These are phyloP conservation scores for Pterocles burchelli DNA, from an alignment of 2,113 vertebrate genomes.

Conservation along the genomic window DNA sequence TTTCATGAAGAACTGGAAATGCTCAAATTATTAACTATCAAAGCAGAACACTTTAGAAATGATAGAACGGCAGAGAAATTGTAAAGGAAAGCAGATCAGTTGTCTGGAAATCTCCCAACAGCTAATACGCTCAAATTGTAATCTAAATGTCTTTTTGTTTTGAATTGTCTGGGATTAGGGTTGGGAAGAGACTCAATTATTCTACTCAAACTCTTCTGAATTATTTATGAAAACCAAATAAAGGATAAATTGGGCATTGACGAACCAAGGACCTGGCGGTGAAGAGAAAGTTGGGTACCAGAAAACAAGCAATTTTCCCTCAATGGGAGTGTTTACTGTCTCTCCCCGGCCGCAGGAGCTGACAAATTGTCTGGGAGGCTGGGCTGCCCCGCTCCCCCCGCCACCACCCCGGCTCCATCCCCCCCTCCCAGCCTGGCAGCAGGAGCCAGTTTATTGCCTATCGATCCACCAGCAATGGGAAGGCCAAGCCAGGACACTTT, in stretches of 20 bases:
- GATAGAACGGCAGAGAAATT: conserved; percentile 51
- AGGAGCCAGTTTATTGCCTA: background rate
- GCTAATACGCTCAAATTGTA: conserved; percentile 57
- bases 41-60: conserved; percentile 56
- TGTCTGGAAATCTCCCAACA: conserved; percentile 64
- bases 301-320: conserved; percentile 75
- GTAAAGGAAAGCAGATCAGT: conserved; percentile 51
- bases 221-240: conserved; percentile 79
- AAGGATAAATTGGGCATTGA: conserved; percentile 75
- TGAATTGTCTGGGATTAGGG: conserved; percentile 71
- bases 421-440: background rate
- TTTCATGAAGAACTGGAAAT: conserved; percentile 49
- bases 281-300: conserved; percentile 61
- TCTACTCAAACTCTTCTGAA: conserved; percentile 73
- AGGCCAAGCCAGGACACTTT: background rate
- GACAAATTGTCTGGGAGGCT: conserved; percentile 64
- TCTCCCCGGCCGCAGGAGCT: conserved; percentile 59
- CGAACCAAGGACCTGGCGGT: conserved; percentile 60
- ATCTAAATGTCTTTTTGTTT: conserved; percentile 74
- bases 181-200: conserved; percentile 74
- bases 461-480: background rate
- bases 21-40: conserved; percentile 69
- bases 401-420: background rate
- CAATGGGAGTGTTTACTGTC: conserved; percentile 77
- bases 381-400: conserved; percentile 34